Evolutionary conservation across 1,140 invertebrate genomes (phyloP), one percentile per base, ranked within the genome.

Genomic region (Riptortus pedestris): DNA sequence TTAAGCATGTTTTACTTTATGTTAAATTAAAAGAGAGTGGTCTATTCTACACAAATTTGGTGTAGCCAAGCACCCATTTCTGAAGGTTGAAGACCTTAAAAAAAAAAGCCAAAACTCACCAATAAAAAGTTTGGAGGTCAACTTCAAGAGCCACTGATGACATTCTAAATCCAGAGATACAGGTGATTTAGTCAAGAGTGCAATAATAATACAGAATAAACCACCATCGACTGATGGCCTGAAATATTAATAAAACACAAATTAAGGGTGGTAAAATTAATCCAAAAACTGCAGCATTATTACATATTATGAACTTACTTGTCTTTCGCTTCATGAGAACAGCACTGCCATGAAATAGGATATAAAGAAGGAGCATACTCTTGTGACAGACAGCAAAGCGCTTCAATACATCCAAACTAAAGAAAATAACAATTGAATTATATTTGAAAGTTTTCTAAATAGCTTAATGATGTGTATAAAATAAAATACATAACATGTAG

Each of bases 41-140:
- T n/a, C n/a, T n/a, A n/a, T n/a, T n/a, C n/a, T n/a, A n/a, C n/a
- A n/a, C n/a, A n/a, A n/a, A n/a, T n/a, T n/a, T n/a, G n/a, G n/a
- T n/a, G n/a, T n/a, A n/a, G n/a, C n/a, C n/a, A n/a, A n/a, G n/a
- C n/a, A n/a, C n/a, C n/a, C n/a, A n/a, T n/a, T n/a, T n/a, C n/a
- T n/a, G n/a, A n/a, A n/a, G n/a, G n/a, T n/a, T n/a, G n/a, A n/a
- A n/a, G n/a, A n/a, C n/a, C n/a, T n/a, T n/a, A n/a, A n/a, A n/a
- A n/a, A n/a, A n/a, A n/a, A n/a, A n/a, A n/a, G n/a, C n/a, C n/a
- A n/a, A n/a, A 48, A 65, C 48, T 65, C 68, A 78, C 85, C 85
- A 51, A 80, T 78, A 59, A 85, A 79, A 0, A 88, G 70, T 75
- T 87, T 87, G 45, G 82, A 82, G 55, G 79, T 77, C 16, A 88